Conservation (phyloP, 2,797 vertebrate genomes). For the Thunnus albacares region DNA sequence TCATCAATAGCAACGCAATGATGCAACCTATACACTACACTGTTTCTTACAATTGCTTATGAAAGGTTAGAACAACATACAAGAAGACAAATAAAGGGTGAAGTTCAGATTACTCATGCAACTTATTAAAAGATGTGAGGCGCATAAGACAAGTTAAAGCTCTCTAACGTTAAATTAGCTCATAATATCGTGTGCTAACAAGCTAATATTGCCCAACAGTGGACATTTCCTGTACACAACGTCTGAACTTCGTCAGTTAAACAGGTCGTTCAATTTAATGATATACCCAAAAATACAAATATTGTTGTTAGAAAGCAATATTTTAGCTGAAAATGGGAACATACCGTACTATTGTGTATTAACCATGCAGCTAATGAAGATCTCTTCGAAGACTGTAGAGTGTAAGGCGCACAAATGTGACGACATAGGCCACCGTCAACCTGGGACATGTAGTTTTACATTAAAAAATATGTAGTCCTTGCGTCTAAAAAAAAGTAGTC, state of each 20-base stretch:
- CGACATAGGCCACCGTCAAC: slow-evolving; percentile 46
- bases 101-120: background rate
- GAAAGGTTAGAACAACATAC: background rate
- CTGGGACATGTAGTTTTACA: slow-evolving; percentile 76
- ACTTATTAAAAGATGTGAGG: background rate
- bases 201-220: slow-evolving; percentile 49
- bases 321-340: slow-evolving; percentile 31
- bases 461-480: background rate
- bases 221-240: slow-evolving; percentile 18
- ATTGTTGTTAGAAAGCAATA: background rate
- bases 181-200: slow-evolving; percentile 45
- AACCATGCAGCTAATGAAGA: slow-evolving; percentile 68
- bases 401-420: slow-evolving; percentile 58
- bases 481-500: background rate
- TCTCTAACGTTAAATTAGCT: slow-evolving; percentile 52
- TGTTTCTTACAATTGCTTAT: background rate
- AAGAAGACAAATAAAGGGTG: background rate
- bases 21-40: background rate
- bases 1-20: background rate
- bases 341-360: slow-evolving; percentile 73
- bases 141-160: slow-evolving; percentile 11
- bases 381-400: slow-evolving; percentile 39
- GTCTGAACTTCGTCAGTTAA: background rate
- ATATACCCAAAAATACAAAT: background rate
- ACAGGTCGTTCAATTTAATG: background rate